Evolutionary conservation across 2,888 invertebrate genomes (phyloP), one percentile per base, ranked within the genome.

Genomic region (Aspidiotus rigidus): DNA sequence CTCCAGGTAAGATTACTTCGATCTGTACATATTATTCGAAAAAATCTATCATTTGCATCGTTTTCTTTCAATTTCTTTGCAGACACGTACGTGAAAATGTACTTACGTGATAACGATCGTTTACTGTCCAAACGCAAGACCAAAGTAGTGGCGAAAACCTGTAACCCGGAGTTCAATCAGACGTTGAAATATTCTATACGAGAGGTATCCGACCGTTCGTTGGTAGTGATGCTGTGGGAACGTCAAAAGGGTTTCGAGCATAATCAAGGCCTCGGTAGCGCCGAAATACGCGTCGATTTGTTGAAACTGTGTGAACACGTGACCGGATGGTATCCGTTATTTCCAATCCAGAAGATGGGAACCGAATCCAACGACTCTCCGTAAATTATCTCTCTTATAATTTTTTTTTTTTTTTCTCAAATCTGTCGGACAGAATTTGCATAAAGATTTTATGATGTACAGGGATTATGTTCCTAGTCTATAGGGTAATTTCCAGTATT

Each of bases 61-160:
- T 28, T 5, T 28, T 28, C 28, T 28, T 1, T 5, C 28, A 5
- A 28, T 28, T 28, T 7, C 10, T n/a, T 73, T 75, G 83, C 86
- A 77, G 94, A 95, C 78, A 94, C 93, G 17, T 95, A 95, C 80
- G 93, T 94, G 67, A 94, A 95, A 80, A 94, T 93, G 73, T 94
- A 93, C 77, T 82, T 94, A 71, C 69, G 73, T 10, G 93, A 93
- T 77, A 90, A 90, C 39, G 91, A 91, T 73, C 86, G 90, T 73
- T 87, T 91, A 85, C 81, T 93, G 71, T 91, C 93, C 78, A 94
- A 94, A 80, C 88, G 92, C 76, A 95, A 95, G 79, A 95, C 94
- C 1, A 84, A 90, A 60, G 88, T 93, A 41, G 83, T 89, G 17
- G 84, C 89, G 67, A 89, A 89, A 76, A 87, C 87, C 63, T 85